Base-by-base conservation (phyloP, 1,140 invertebrate species). In the Camponotus floridanus region DNA sequence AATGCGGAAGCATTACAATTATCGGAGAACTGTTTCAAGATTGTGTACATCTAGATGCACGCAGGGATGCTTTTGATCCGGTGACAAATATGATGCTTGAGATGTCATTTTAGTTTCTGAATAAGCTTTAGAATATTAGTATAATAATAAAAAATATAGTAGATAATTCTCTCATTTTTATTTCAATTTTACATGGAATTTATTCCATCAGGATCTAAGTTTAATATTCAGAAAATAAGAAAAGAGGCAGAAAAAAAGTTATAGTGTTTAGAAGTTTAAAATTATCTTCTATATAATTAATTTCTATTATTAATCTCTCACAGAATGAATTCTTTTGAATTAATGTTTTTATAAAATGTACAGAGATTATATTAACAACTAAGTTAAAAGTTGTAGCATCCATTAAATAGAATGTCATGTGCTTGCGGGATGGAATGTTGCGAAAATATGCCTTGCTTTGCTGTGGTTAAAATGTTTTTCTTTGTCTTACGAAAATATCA, bases 391-490 rank as follows among this genome's bases (percentile, higher is more conserved):
- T 83, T 73, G 73, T n/a, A 33, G 26, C 18, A 33, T 68, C 15
- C 8, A 33, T 83, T 61, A 74, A 83, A 61, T 26, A 70, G 48
- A 70, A 83, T 62, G 79, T 73, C 55, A 61, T 55, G 48, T 13
- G 55, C 8, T 70, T 26, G 67, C 67, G 39, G 18, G 21, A 33
- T 18, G 79, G 79, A 73, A 83, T 83, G 79, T 59, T 45, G 39
- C 26, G 26, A 81, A 26, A 81, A 73, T 57, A 74, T 73, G 39
- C 67, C 31, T 9, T 61, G 15, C 79, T 83, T 83, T 83, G 79
- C 39, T 73, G 79, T 18, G 79, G 79, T 74, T 42, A 61, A 62
- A 83, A 48, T 18, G 59, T 80, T 80, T 80, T 79, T 67, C 76
- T 33, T 83, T 74, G 68, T 59, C 31, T 73, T 73, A 18, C 15